Percentiles rank a stretch among this genome's conserved stretches.
These are phyloP conservation scores for Orius insidiosus DNA, from an alignment of 1,140 invertebrate genomes.

Conservation along the genomic window DNA sequence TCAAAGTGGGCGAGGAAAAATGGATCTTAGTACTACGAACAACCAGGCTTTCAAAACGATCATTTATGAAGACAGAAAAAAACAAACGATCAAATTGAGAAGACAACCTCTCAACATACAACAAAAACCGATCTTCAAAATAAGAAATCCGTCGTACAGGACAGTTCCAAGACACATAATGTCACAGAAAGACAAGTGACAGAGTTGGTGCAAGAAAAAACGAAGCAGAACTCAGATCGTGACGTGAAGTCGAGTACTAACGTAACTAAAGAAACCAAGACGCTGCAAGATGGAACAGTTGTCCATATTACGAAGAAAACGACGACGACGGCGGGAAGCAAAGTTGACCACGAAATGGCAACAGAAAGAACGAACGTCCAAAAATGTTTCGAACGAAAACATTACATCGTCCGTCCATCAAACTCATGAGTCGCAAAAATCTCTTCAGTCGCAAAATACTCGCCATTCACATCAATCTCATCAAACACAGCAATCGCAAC, in stretches of 20 bases:
- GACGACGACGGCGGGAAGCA: slow-evolving; percentile 22
- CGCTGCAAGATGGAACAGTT: slow-evolving; percentile 32
- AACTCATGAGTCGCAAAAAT: too few relatives aligned
- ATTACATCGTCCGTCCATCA: too few relatives aligned
- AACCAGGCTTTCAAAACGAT: slow-evolving; percentile 30
- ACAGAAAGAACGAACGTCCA: slow-evolving; percentile 12
- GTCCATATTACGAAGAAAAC: slow-evolving; percentile 33
- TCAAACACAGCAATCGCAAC: too few relatives aligned
- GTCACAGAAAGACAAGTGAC: too few relatives aligned
- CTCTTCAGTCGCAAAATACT: too few relatives aligned
- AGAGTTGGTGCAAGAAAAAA: neutral
- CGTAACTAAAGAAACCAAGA: slow-evolving; percentile 27
- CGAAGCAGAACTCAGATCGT: neutral
- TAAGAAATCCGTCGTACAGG: neutral
- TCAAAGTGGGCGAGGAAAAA: slow-evolving; percentile 32
- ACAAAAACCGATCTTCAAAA: slow-evolving; percentile 15
- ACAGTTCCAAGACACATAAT: slow-evolving; percentile 21
- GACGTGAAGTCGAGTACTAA: slow-evolving; percentile 17
- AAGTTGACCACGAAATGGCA: slow-evolving; percentile 23
- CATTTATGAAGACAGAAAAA: slow-evolving; percentile 26
- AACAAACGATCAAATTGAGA: slow-evolving; percentile 42
- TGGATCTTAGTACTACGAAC: slow-evolving; percentile 32
- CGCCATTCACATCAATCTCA: too few relatives aligned
- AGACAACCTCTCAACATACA: slow-evolving; percentile 29
- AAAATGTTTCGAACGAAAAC: neutral